Base-by-base conservation (phyloP, 2,797 vertebrate genomes). In the Notoglanidium macrostoma region DNA sequence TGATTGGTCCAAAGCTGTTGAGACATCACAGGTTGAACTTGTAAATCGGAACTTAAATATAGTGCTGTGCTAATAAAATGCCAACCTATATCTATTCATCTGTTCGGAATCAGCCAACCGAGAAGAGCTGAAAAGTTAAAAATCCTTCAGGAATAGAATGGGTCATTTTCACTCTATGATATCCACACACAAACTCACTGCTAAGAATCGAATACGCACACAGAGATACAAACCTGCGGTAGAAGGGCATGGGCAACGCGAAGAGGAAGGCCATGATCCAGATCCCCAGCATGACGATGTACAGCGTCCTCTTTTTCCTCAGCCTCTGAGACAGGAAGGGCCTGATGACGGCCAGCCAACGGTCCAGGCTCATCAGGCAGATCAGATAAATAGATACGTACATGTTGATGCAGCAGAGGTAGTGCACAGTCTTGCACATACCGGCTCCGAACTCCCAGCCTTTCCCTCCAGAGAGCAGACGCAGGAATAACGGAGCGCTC, bases 311-410 rank as follows among this genome's bases (percentile, higher is more conserved):
- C 86, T 95, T 97, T 65, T 95, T 97, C 68, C 97, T 95, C 89
- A 97, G 78, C 23, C 94, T 95, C 91, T 97, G 96, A 6, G 96
- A 97, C 80, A 96, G 0, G 17, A 97, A 96, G 1, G 97, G 97
- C 82, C 85, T 94, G 0, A 93, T 91, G 54, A 97, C 95, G 0
- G 96, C 97, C 91, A 98, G 85, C 88, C 96, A 97, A 89, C 97
- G 96, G 92, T 98, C 97, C 87, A 96, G 89, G 81, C 97, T 98
- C 97, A 97, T 98, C 92, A 96, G 91, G 3, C 92, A 93, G 90
- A 98, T 97, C 9, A 98, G 94, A 92, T 96, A 95, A 87, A 97
- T 95, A 35, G 97, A 97, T 82, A 96, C 95, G 0, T 97, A 97
- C 97, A 98, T 98, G 94, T 97, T 97, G 81, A 97, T 95, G 0